phyloP scores from a whole-genome alignment of 2,113 vertebrate genomes.

The Brachypodius melanocephalos region DNA sequence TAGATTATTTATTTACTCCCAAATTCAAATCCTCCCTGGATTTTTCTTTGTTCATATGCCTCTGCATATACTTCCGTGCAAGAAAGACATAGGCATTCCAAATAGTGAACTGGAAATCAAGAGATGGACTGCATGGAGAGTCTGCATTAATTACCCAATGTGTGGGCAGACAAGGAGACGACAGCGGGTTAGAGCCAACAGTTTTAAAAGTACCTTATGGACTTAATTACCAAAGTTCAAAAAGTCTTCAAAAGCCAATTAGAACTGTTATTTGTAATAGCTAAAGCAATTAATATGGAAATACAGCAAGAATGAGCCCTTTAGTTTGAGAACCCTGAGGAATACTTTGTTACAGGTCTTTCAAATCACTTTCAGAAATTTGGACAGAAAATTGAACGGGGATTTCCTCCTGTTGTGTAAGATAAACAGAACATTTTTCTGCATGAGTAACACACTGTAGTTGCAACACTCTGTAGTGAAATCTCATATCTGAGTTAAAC shows the following conservation, averaged over 20 bases:
- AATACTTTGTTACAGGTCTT: conserved; percentile 64
- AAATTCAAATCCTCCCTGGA: neutral
- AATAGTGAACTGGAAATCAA: neutral
- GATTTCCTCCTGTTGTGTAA: conserved; percentile 68
- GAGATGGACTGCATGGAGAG: conserved; percentile 1
- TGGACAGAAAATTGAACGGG: conserved; percentile 54
- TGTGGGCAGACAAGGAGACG: conserved; percentile 51
- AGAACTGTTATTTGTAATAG: conserved; percentile 56
- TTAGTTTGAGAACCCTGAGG: conserved; percentile 40
- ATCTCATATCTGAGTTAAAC: neutral
- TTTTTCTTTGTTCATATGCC: neutral
- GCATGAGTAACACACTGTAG: neutral
- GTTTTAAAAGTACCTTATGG: conserved; percentile 48
- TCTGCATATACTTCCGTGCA: neutral
- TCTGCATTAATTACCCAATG: conserved; percentile 40
- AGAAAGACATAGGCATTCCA: neutral
- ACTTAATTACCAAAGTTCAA: conserved; percentile 65
- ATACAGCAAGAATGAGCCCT: conserved; percentile 39
- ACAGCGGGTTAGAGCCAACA: conserved; percentile 5
- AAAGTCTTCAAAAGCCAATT: conserved; percentile 66
- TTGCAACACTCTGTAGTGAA: neutral
- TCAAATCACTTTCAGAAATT: conserved; percentile 67
- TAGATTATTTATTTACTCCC: neutral
- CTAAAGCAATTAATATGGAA: conserved; percentile 65
- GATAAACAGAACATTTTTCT: conserved; percentile 65